phyloP scores from a whole-genome alignment of 2,797 vertebrate species.

The Microctenopoma stevenorrisi region DNA sequence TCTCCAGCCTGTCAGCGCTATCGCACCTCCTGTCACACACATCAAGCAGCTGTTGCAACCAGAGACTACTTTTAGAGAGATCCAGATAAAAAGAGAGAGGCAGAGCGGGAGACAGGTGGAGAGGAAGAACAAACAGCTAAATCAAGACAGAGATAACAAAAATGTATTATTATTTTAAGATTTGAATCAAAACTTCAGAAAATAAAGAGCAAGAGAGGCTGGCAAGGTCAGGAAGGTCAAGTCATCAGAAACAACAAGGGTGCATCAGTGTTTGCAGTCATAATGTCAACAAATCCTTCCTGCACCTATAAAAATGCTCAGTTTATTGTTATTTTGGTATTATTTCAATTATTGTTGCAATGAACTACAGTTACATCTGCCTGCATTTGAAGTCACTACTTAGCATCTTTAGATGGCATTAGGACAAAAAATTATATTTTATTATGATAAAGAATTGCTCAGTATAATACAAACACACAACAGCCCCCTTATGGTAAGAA shows the following conservation, averaged over 20 bases:
- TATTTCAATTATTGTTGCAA: no score
- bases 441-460: not conserved
- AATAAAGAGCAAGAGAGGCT: conserved; percentile 10
- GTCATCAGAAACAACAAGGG: conserved; percentile 7
- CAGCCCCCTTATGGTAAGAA: not conserved
- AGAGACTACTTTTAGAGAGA: conserved; percentile 56
- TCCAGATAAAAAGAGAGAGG: conserved; percentile 35
- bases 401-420: not conserved
- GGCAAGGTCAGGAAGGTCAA: conserved; percentile 29
- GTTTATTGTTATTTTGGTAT: no score
- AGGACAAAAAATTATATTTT: no score
- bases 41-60: conserved; percentile 90
- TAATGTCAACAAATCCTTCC: not conserved
- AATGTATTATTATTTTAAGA: conserved; percentile 18
- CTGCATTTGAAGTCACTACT: no score
- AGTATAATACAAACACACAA: not conserved
- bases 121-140: conserved; percentile 10
- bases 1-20: conserved; percentile 92
- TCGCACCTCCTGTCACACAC: conserved; percentile 92
- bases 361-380: no score
- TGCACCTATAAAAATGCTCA: no score
- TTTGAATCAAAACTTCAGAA: not conserved
- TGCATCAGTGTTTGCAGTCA: conserved; percentile 4
- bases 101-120: conserved; percentile 25
- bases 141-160: conserved; percentile 25